Conservation (phyloP, 2,888 invertebrate genomes). For the Caenorhabditis sp. region DNA sequence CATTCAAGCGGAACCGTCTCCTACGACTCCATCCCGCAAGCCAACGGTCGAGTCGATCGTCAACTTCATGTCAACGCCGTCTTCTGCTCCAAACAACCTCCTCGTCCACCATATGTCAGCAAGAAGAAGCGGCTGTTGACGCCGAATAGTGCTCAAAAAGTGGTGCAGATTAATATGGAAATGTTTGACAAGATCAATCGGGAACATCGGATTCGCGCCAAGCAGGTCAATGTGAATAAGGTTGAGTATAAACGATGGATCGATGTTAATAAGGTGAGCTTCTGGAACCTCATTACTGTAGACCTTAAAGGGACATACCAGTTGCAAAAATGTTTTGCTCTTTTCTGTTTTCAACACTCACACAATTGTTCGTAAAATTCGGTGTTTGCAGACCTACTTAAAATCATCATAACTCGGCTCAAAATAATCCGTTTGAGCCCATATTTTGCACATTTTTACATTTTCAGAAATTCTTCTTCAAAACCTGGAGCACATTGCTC, state of each 20-base stretch:
- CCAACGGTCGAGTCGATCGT: constrained; percentile 2
- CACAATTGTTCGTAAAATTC: too few relatives aligned
- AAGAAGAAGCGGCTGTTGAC: background rate
- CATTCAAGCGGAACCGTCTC: constrained; percentile 10
- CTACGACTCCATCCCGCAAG: constrained; percentile 9
- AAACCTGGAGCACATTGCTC: too few relatives aligned
- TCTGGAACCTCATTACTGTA: too few relatives aligned
- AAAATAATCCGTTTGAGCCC: too few relatives aligned
- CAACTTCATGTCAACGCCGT: background rate
- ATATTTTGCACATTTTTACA: too few relatives aligned
- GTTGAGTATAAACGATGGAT: background rate
- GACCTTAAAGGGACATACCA: too few relatives aligned
- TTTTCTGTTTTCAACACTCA: too few relatives aligned
- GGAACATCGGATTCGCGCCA: background rate
- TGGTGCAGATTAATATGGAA: background rate
- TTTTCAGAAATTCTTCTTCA: too few relatives aligned
- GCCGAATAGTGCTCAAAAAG: background rate
- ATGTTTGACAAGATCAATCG: background rate
- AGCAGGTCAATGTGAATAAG: background rate
- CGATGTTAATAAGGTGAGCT: background rate
- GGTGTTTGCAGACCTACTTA: too few relatives aligned
- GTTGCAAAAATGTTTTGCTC: too few relatives aligned
- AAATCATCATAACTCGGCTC: too few relatives aligned
- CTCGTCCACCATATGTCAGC: background rate
- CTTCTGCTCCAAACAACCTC: constrained; percentile 1